Base-by-base conservation (phyloP, 37 sponge, comb jelly and placozoan species). In the Hormiphora californensis region DNA sequence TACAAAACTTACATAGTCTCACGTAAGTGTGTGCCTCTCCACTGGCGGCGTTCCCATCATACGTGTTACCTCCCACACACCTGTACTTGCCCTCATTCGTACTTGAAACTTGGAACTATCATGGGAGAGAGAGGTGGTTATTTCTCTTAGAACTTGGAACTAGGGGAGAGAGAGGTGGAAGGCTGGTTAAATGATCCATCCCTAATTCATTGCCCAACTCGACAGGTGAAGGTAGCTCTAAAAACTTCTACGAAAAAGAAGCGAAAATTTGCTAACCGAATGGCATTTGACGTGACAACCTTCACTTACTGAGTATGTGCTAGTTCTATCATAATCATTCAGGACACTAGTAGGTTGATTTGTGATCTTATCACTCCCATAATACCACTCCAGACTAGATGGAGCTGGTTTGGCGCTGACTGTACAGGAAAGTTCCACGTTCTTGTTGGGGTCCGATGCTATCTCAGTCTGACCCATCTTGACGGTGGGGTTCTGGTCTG, bases 401-500 rank as follows among this genome's bases (percentile, higher is more conserved):
- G 81, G 81, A 9, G 81, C 36, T 2, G 81, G 81, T 73, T 73
- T 73, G 81, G 81, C 12, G 44, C 46, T 12, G 1, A 73, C 81
- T n/a, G 81, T 43, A 19, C 81, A 73, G 81, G 81, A 73, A n/a
- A 73, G 81, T 19, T 27, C 35, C 27, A 40, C 46, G 41, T 7
- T 27, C 28, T 27, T 19, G 43, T 33, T 46, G 27, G 46, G 27
- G 1, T 27, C n/a, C 43, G 17, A 43, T 7, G 81, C 81, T 15
- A 33, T 4, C 25, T 73, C 81, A 23, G 81, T 40, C 0, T 5
- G 28, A 1, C 28, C 43, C 81, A 73, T 73, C 46, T 8, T 30
- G 15, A 73, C 44, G 81, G 81, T 73, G 12, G 81, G 81, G n/a
- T 17, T 27, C 25, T 73, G 81, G 25, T 41, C 81, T 73, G 81